A percentile compares a stretch with the other conserved stretches of the same genome.
Conservation (phyloP, 1,140 invertebrate genomes). For the Zaprionus nigranus region DNA sequence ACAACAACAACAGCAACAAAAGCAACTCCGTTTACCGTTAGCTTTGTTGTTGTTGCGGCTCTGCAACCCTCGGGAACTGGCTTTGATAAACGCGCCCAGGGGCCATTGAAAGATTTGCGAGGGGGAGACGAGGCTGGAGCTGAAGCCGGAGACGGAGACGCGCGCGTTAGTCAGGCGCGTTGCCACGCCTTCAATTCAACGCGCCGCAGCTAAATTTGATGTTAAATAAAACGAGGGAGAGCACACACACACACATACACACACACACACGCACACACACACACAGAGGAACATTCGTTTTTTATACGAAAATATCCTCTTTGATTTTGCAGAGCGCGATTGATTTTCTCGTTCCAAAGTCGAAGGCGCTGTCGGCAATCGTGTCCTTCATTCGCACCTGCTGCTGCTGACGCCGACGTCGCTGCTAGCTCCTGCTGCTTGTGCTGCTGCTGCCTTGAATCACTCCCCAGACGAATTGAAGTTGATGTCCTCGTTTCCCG, state of each 20-base stretch:
- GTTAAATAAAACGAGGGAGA: slow-evolving; percentile 42
- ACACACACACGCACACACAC: slow-evolving; percentile 1
- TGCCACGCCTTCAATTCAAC: slow-evolving; percentile 65
- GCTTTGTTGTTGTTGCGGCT: slow-evolving; percentile 18
- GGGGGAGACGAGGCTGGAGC: not conserved
- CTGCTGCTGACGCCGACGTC: not conserved
- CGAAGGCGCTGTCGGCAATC: slow-evolving; percentile 18
- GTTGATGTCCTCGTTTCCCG: slow-evolving; percentile 22
- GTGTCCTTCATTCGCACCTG: slow-evolving; percentile 73
- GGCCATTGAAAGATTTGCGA: slow-evolving; percentile 43
- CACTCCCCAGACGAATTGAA: slow-evolving; percentile 55
- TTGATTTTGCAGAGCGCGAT: slow-evolving; percentile 73
- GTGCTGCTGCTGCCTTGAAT: slow-evolving; percentile 40
- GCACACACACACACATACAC: slow-evolving; percentile 13
- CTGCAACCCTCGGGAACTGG: slow-evolving; percentile 64
- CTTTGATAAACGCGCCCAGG: slow-evolving; percentile 73
- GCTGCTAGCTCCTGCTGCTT: not conserved
- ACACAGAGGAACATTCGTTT: not conserved
- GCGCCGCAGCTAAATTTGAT: slow-evolving; percentile 51
- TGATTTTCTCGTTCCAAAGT: slow-evolving; percentile 68
- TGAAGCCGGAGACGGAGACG: not conserved
- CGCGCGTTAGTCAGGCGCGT: slow-evolving; percentile 1
- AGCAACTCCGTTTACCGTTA: slow-evolving; percentile 43
- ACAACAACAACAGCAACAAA: slow-evolving; percentile 39
- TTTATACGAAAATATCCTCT: slow-evolving; percentile 38